Evolutionary conservation across 1,140 invertebrate genomes (phyloP), one percentile per base, ranked within the genome.

Genomic region (Tetranychus cinnabarinus): DNA sequence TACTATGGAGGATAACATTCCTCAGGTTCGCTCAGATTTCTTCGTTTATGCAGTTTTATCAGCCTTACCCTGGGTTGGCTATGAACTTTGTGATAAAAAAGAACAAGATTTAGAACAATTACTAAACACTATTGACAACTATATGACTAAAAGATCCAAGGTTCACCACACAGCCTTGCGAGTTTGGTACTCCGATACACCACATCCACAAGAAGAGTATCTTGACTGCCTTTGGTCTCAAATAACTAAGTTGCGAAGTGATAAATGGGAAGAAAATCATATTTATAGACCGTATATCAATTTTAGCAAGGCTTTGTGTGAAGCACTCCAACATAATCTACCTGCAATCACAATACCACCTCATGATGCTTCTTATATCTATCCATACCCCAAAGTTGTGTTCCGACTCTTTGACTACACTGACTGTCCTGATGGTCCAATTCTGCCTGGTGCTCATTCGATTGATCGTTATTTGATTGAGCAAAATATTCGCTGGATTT

Each of bases 381-480:
- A 97, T 74, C 89, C 93, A 1, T 82, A 92, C 77, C 86, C 88
- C 0, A 81, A 82, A 69, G 86, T 89, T 4, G 84, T 90, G 7
- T 93, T 85, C 75, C 80, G 61, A 65, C 67, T 99, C 81, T 99
- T 99, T 77, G 93, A 97, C 74, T 96, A 97, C 70, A 96, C 92
- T 5, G 93, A 99, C 74, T 96, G 93, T 69, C 90, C 92, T 10
- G 91, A 95, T 74, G 77, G 74, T 15, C 74, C 74, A 52, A 72
- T 77, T 46, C 74, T 98, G 48, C 93, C 95, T 1, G 92, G 90
- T 37, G 85, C 87, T 58, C 91, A 97, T 76, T 88, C 92, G 0
- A 96, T 98, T 64, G 96, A 98, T 73, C 77, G 95, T 66, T 98
- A 92, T 73, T 75, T 98, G 1, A 95, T 98, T 69, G 96, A 98